Conservation (phyloP, 2,888 invertebrate species). For the Globia sparganii region DNA sequence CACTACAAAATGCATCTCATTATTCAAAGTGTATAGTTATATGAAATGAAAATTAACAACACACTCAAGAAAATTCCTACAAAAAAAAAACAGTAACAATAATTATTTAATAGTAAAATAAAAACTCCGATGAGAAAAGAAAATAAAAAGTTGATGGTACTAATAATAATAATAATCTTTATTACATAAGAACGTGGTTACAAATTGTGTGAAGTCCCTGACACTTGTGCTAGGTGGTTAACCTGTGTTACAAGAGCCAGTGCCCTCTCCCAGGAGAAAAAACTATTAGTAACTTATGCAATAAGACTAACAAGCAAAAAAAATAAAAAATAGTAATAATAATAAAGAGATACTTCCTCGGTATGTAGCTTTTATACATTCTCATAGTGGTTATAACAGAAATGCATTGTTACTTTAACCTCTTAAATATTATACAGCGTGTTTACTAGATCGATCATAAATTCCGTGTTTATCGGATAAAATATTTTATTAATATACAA, state of each 20-base stretch:
- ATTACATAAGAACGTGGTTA: too few species aligned
- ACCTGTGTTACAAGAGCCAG: too few species aligned
- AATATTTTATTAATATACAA: conserved; percentile 55
- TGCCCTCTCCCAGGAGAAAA: too few species aligned
- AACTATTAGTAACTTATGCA: too few species aligned
- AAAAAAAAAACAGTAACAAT: not conserved
- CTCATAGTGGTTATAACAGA: not conserved
- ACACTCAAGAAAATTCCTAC: too few species aligned
- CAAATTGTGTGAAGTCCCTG: too few species aligned
- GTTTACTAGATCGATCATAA: conserved; percentile 36
- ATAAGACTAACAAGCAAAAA: too few species aligned
- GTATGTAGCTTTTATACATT: not conserved
- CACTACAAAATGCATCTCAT: conserved; percentile 22
- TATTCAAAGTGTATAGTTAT: not conserved
- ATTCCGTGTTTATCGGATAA: conserved; percentile 37
- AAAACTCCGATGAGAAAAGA: not conserved
- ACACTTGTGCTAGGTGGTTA: too few species aligned
- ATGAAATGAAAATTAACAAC: not conserved
- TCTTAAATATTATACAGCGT: conserved; percentile 7
- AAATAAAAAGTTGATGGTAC: not conserved
- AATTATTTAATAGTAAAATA: not conserved
- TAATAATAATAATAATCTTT: too few species aligned
- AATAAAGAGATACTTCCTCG: too few species aligned
- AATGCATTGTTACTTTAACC: conserved; percentile 13
- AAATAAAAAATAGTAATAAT: too few species aligned